Evolutionary conservation across 2,797 vertebrate genomes (phyloP).

Genomic region (Babyrousa celebensis): DNA sequence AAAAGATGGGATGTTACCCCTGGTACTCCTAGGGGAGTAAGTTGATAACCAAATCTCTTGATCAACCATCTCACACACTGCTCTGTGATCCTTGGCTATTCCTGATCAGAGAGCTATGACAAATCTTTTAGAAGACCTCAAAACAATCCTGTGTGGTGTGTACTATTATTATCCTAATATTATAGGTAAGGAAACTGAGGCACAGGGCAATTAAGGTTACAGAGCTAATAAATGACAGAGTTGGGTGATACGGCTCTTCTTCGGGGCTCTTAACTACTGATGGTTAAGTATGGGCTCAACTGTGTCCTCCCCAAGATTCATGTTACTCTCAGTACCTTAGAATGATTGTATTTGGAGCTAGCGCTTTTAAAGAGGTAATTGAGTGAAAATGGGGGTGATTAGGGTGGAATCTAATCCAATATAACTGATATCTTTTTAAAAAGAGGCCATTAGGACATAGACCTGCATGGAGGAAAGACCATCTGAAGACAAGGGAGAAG

Average conservation of each 20-base stretch:
- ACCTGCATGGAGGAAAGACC: background rate
- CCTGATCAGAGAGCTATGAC: background rate
- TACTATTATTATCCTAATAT: slow-evolving; percentile 12
- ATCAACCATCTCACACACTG: background rate
- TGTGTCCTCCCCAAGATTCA: background rate
- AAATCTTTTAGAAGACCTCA: slow-evolving; percentile 22
- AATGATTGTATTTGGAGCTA: slow-evolving; percentile 1
- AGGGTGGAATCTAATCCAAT: background rate
- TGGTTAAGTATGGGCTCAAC: background rate
- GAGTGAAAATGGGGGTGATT: slow-evolving; percentile 24
- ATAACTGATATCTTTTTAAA: background rate
- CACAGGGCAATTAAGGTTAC: slow-evolving; percentile 28
- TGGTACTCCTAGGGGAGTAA: background rate
- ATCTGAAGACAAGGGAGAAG: background rate
- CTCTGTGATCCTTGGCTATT: background rate
- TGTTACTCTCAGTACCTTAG: slow-evolving; percentile 28
- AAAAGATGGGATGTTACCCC: background rate
- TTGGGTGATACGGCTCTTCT: background rate
- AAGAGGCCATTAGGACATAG: background rate
- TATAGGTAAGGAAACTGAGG: slow-evolving; percentile 44
- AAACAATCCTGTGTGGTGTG: background rate
- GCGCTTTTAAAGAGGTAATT: slow-evolving; percentile 52
- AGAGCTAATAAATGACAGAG: background rate
- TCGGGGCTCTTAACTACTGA: slow-evolving; percentile 17
- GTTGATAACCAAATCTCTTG: background rate